These are phyloP conservation scores for Rhopilema esculentum DNA, from an alignment of 30 jellyfish, hydroid and myxozoan genomes.

Conservation along the genomic window DNA sequence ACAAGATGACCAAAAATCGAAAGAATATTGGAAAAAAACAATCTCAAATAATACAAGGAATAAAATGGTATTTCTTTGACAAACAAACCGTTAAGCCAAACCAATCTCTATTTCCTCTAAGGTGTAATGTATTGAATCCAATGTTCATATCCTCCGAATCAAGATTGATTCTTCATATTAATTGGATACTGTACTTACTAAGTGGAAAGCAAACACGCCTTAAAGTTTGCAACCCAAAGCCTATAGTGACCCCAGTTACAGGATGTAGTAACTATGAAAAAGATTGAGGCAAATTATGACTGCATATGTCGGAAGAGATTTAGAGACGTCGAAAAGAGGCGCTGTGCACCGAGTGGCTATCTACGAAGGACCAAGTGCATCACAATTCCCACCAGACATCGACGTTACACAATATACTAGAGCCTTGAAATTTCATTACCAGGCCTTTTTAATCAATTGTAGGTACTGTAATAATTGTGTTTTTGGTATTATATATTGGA, in stretches of 20 bases:
- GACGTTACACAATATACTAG: too few species aligned
- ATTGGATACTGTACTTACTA: not conserved
- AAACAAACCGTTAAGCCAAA: constrained; percentile 7
- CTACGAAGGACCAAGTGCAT: too few species aligned
- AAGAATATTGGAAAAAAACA: not conserved
- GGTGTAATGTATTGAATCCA: not conserved
- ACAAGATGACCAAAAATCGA: not conserved
- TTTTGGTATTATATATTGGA: too few species aligned
- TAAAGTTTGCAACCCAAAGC: not conserved
- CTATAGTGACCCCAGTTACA: not conserved
- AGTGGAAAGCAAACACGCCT: not conserved
- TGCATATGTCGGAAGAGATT: too few species aligned
- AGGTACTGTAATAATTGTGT: too few species aligned
- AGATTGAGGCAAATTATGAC: too few species aligned
- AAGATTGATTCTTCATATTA: not conserved
- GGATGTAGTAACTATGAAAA: not conserved
- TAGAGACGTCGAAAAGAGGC: too few species aligned
- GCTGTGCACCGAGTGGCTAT: too few species aligned
- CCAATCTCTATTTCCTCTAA: not conserved
- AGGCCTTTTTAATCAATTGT: too few species aligned
- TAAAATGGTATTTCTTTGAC: not conserved
- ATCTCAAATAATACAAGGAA: constrained; percentile 4
- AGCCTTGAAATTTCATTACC: too few species aligned
- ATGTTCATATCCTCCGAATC: not conserved
- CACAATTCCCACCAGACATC: too few species aligned